Conservation (phyloP, 2,113 vertebrate species). For the Hylia prasina region DNA sequence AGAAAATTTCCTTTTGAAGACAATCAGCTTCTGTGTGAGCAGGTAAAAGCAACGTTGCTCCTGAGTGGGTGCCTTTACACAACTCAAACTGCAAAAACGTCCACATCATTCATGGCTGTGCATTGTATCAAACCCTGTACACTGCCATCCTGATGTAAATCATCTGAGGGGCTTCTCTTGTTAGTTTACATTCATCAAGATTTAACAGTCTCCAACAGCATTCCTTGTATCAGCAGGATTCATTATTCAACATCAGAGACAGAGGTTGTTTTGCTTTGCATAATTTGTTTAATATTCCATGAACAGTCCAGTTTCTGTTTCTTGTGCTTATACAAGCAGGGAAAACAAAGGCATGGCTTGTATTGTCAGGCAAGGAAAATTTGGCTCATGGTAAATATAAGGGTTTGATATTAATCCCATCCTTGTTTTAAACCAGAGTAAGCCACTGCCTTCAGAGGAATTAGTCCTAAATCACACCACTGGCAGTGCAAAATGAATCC, state of each 20-base stretch:
- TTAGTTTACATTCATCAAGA: background rate
- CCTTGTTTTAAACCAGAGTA: conserved; percentile 10
- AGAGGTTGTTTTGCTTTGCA: background rate
- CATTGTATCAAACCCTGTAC: background rate
- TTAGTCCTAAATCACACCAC: background rate
- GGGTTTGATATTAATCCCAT: conserved; percentile 26
- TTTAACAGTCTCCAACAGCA: background rate
- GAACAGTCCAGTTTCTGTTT: background rate
- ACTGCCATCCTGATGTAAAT: background rate
- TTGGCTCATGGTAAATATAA: background rate
- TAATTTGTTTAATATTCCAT: conserved; percentile 37
- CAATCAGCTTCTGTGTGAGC: background rate
- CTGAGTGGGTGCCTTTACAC: background rate
- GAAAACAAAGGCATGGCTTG: conserved; percentile 32
- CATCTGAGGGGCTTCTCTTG: background rate
- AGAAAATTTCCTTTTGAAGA: background rate
- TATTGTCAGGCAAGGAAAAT: background rate
- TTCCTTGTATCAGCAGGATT: background rate
- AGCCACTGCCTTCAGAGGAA: conserved; percentile 24
- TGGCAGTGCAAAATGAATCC: background rate
- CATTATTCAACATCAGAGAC: background rate
- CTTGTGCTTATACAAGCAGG: conserved; percentile 5
- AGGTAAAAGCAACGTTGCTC: background rate
- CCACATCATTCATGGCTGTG: background rate
- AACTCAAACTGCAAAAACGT: background rate